Conservation (phyloP, 2,888 invertebrate species). For the Acanthosoma haemorrhoidale region DNA sequence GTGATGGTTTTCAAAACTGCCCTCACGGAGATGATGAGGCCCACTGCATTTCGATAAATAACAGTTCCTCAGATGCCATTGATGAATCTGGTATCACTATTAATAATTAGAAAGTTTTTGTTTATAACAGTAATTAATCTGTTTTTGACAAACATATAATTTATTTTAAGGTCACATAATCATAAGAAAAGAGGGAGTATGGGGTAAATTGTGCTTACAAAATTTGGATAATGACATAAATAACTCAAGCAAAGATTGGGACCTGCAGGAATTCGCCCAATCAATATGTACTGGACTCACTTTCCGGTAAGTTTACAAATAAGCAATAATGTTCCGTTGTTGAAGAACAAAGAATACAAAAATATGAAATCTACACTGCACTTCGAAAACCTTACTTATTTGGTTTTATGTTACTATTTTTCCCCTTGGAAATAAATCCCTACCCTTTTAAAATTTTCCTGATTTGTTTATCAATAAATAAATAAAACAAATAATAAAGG, state of each 20-base stretch:
- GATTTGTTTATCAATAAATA: too few relatives aligned
- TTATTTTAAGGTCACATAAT: constrained; percentile 58
- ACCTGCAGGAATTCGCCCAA: constrained; percentile 64
- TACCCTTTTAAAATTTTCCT: too few relatives aligned
- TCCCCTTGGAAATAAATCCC: too few relatives aligned
- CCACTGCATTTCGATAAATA: constrained; percentile 57
- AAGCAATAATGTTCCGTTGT: too few relatives aligned
- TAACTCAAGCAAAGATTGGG: constrained; percentile 54
- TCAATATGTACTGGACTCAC: constrained; percentile 73
- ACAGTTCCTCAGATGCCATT: neutral
- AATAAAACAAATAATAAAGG: too few relatives aligned
- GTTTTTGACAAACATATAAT: neutral
- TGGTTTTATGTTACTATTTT: too few relatives aligned
- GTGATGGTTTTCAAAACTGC: constrained; percentile 66
- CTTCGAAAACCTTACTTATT: too few relatives aligned
- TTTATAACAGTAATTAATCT: neutral
- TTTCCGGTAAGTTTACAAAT: constrained; percentile 61
- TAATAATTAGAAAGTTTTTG: neutral
- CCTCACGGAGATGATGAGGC: constrained; percentile 70
- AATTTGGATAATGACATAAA: constrained; percentile 58
- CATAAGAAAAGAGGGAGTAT: constrained; percentile 66
- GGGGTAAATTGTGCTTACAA: constrained; percentile 72
- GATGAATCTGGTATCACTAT: neutral
- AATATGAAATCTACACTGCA: too few relatives aligned
- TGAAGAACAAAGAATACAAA: too few relatives aligned